Percentiles rank a stretch among this genome's conserved stretches.
These are phyloP conservation scores for Tetrapedia diversipes DNA, from an alignment of 2,888 invertebrate genomes.

Conservation along the genomic window DNA sequence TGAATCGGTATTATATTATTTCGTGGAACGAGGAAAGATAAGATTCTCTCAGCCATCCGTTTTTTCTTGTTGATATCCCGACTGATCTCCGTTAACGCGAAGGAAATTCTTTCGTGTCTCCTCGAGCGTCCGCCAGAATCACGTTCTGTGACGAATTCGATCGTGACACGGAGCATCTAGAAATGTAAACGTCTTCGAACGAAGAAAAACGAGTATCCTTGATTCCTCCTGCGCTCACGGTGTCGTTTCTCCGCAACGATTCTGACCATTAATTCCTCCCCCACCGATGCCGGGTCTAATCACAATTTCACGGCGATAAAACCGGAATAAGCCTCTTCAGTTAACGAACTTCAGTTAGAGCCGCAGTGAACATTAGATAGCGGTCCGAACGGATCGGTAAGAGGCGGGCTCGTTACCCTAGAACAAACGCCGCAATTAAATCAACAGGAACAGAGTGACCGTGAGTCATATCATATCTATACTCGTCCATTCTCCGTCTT, in stretches of 20 bases:
- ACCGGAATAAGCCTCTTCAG: background rate
- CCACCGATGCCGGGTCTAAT: background rate
- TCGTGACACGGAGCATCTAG: background rate
- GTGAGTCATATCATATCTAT: background rate
- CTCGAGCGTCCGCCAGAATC: too few species aligned
- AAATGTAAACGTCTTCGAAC: background rate
- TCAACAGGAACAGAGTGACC: background rate
- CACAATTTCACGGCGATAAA: background rate
- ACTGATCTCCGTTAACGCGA: too few species aligned
- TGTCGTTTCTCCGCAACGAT: background rate
- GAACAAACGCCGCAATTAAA: background rate
- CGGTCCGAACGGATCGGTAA: background rate
- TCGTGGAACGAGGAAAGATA: background rate
- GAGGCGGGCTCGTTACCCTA: background rate
- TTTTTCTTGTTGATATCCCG: too few species aligned
- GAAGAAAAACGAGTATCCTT: background rate
- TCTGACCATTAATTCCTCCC: background rate
- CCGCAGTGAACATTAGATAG: background rate
- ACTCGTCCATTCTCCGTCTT: background rate
- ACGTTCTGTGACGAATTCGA: too few species aligned
- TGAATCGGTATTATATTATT: background rate
- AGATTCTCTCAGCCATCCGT: background rate
- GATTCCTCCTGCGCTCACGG: too few species aligned
- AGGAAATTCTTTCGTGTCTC: too few species aligned
- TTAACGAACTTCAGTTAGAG: too few species aligned